These are phyloP conservation scores for Rhyacichthys aspro DNA, from an alignment of 2,797 vertebrate species.

Conservation along the genomic window DNA sequence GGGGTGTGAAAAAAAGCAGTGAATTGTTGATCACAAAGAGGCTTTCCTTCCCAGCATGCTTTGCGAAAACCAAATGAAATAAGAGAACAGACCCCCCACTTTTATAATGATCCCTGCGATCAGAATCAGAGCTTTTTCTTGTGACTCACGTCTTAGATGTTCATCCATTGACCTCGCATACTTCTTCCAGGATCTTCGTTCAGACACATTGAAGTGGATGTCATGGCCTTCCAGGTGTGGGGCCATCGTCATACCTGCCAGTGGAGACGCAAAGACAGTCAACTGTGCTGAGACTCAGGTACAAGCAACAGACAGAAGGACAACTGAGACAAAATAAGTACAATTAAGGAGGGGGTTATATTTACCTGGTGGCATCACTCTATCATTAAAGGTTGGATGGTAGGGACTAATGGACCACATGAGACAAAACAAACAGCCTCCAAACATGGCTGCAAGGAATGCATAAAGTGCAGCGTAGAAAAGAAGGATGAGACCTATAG, in stretches of 20 bases:
- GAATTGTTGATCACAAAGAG: slow-evolving; percentile 80
- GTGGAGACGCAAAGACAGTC: slow-evolving; percentile 77
- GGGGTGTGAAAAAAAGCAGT: slow-evolving; percentile 54
- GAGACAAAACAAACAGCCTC: slow-evolving; percentile 90
- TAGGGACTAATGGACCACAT: slow-evolving; percentile 95
- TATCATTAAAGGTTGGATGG: slow-evolving; percentile 90
- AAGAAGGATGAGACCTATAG: slow-evolving; percentile 90
- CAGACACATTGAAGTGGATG: slow-evolving; percentile 88
- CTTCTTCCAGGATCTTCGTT: slow-evolving; percentile 89
- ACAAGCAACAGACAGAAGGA: slow-evolving; percentile 47
- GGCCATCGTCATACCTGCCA: slow-evolving; percentile 94
- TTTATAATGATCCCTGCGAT: background rate
- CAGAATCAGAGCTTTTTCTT: background rate
- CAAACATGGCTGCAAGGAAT: slow-evolving; percentile 95
- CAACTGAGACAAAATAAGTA: slow-evolving; percentile 3
- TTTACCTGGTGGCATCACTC: slow-evolving; percentile 93
- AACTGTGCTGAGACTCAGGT: slow-evolving; percentile 68
- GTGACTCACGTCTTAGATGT: slow-evolving; percentile 88
- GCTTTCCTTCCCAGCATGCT: slow-evolving; percentile 81
- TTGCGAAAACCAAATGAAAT: slow-evolving; percentile 68
- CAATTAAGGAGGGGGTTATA: slow-evolving; percentile 34
- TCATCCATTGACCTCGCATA: slow-evolving; percentile 87
- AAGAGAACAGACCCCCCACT: slow-evolving; percentile 31
- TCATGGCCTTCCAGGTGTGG: slow-evolving; percentile 87
- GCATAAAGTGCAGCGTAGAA: slow-evolving; percentile 93